phyloP scores from a whole-genome alignment of 23 tunicate species.

The Halocynthia roretzi region DNA sequence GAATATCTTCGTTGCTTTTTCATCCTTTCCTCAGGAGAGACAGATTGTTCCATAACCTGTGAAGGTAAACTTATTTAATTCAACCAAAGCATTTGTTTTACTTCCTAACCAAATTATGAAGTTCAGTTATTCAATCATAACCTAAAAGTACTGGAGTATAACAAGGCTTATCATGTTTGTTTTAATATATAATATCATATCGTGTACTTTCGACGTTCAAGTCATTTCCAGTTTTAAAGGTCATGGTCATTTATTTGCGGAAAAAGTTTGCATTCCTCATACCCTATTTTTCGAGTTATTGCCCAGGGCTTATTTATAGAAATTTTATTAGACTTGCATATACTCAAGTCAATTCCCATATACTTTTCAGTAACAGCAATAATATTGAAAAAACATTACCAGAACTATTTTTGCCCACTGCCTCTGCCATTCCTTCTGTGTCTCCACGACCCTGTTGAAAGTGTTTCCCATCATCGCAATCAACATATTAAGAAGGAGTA shows the following conservation, averaged over 20 bases:
- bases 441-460: constrained; percentile 70
- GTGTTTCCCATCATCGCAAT: constrained; percentile 94
- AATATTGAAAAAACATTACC: constrained; percentile 14
- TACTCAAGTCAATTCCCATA: not conserved
- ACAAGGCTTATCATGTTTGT: too few species aligned
- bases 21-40: constrained; percentile 45
- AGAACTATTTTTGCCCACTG: constrained; percentile 95
- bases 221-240: too few species aligned
- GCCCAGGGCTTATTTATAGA: too few species aligned
- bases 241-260: too few species aligned
- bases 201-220: too few species aligned
- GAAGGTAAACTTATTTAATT: not conserved
- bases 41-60: constrained; percentile 83
- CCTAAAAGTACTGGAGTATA: too few species aligned
- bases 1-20: constrained; percentile 74
- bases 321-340: not conserved
- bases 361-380: not conserved
- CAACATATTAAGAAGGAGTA: constrained; percentile 67
- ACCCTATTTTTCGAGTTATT: too few species aligned
- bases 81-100: not conserved
- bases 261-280: not conserved
- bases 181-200: too few species aligned
- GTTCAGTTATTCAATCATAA: too few species aligned
- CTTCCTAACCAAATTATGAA: not conserved
- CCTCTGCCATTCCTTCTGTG: constrained; percentile 95